These are phyloP conservation scores for Drosophila gaucha DNA, from an alignment of 2,888 invertebrate species.

Conservation along the genomic window DNA sequence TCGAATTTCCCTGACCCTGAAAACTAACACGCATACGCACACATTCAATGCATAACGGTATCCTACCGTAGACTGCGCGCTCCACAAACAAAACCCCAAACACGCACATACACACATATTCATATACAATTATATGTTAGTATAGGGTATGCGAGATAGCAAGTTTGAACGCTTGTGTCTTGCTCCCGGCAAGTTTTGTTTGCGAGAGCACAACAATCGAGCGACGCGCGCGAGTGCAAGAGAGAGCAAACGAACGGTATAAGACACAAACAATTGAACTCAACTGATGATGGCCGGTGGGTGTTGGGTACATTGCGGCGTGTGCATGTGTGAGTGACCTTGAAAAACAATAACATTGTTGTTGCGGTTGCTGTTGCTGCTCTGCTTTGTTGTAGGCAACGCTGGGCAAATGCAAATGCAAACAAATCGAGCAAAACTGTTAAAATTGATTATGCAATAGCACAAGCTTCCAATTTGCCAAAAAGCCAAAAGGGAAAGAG, in stretches of 20 bases:
- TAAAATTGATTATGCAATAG: slow-evolving; percentile 65
- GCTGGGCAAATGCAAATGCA: slow-evolving; percentile 67
- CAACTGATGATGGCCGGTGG: slow-evolving; percentile 44
- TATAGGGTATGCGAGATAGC: slow-evolving; percentile 46
- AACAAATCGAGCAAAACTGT: slow-evolving; percentile 64
- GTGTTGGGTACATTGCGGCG: slow-evolving; percentile 45
- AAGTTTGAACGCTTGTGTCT: slow-evolving; percentile 61
- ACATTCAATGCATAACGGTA: slow-evolving; percentile 64
- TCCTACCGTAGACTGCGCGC: slow-evolving; percentile 46
- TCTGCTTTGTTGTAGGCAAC: slow-evolving; percentile 36
- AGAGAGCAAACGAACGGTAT: slow-evolving; percentile 41
- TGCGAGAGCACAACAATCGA: slow-evolving; percentile 45
- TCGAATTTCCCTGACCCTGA: slow-evolving; percentile 83
- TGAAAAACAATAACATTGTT: slow-evolving; percentile 73
- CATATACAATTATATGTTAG: slow-evolving; percentile 1
- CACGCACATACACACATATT: slow-evolving; percentile 11
- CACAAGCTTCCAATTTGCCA: slow-evolving; percentile 36
- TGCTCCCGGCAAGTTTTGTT: slow-evolving; percentile 63
- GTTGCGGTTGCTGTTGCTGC: slow-evolving; percentile 30
- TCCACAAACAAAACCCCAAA: slow-evolving; percentile 32
- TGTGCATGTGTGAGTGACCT: slow-evolving; percentile 60
- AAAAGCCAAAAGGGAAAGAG: slow-evolving; percentile 40
- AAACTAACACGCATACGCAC: slow-evolving; percentile 61
- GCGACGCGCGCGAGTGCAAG: slow-evolving; percentile 11
- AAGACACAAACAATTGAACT: slow-evolving; percentile 57